Percentiles rank a stretch among this genome's conserved stretches.
Conservation (phyloP, 1,140 invertebrate genomes). For the Caenorhabditis inopinata region DNA sequence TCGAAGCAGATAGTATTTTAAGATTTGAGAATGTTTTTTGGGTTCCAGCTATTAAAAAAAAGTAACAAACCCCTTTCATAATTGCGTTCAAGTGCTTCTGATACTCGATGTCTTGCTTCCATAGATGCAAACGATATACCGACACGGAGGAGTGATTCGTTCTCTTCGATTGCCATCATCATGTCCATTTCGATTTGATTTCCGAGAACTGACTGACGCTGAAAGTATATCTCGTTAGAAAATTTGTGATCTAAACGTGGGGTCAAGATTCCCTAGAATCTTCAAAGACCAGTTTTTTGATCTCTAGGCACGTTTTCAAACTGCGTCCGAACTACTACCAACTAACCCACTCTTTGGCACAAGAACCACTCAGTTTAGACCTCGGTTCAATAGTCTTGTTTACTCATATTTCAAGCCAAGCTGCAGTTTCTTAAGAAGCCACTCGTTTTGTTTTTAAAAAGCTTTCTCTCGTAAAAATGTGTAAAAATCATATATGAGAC, state of each 20-base stretch:
- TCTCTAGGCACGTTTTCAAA: no score
- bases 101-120: slow-evolving; percentile 65
- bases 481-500: neutral
- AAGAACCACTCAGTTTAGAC: no score
- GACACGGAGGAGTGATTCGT: slow-evolving; percentile 58
- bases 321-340: no score
- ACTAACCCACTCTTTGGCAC: no score
- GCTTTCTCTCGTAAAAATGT: neutral
- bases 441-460: neutral
- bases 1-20: no score
- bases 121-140: slow-evolving; percentile 57
- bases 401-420: no score
- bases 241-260: no score
- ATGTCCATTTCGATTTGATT: slow-evolving; percentile 67
- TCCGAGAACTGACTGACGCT: slow-evolving; percentile 62
- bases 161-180: slow-evolving; percentile 65
- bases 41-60: no score
- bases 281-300: no score
- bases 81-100: slow-evolving; percentile 64
- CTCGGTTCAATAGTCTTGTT: no score
- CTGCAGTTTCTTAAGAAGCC: neutral
- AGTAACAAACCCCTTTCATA: slow-evolving; percentile 62
- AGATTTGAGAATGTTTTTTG: no score
- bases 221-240: slow-evolving; percentile 31
- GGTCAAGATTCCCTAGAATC: no score